These are phyloP conservation scores for Cinara cedri DNA, from an alignment of 2,888 invertebrate species.

Conservation along the genomic window DNA sequence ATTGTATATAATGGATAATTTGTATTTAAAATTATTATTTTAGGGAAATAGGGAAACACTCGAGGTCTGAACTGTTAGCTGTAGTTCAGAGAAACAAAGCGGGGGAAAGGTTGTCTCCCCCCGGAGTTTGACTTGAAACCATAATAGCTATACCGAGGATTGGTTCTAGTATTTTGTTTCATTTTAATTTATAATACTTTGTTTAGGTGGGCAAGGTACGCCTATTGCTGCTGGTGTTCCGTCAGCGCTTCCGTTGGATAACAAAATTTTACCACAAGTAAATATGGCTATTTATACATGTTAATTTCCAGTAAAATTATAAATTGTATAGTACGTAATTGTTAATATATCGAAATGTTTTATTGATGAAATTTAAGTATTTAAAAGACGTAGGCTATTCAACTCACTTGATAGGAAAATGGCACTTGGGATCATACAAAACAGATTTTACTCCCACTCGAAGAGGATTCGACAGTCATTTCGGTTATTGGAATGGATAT, in stretches of 20 bases:
- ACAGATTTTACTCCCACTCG: conserved; percentile 71
- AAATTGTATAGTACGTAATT: too few relatives aligned
- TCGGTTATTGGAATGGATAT: conserved; percentile 82
- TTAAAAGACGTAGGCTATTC: conserved; percentile 65
- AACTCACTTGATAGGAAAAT: conserved; percentile 67
- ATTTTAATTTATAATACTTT: too few relatives aligned
- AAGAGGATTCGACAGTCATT: conserved; percentile 81
- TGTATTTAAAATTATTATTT: too few relatives aligned
- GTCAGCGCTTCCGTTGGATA: conserved; percentile 65
- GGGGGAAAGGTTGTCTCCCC: too few relatives aligned
- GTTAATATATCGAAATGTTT: too few relatives aligned
- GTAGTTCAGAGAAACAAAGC: too few relatives aligned
- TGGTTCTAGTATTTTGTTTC: too few relatives aligned
- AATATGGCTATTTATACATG: conserved; percentile 2
- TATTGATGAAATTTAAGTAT: conserved; percentile 60
- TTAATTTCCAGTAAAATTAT: neutral
- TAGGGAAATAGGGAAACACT: too few relatives aligned
- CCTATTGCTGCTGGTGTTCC: conserved; percentile 65
- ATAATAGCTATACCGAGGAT: too few relatives aligned
- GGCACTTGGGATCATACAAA: conserved; percentile 66
- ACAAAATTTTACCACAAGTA: conserved; percentile 65
- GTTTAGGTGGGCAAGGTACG: conserved; percentile 66
- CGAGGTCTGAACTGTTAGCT: too few relatives aligned
- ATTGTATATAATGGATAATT: too few relatives aligned
- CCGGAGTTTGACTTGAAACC: too few relatives aligned